These are phyloP conservation scores for Chrysogorgia sp. DNA, from an alignment of 92 coral and sea anemone species.

Conservation along the genomic window DNA sequence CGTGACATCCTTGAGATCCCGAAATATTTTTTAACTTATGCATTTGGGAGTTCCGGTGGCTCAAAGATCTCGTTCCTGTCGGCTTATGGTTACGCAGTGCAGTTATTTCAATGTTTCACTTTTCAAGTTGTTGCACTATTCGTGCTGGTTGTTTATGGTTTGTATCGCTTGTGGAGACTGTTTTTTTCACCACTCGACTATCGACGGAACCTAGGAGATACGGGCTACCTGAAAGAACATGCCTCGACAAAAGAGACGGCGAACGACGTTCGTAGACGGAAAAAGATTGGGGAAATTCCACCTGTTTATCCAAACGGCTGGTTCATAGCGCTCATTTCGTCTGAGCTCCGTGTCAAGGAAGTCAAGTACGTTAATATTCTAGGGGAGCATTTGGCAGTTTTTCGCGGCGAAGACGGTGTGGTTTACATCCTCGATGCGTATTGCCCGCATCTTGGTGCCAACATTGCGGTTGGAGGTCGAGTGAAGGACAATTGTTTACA, in stretches of 20 bases:
- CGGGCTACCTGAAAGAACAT: slow-evolving; percentile 62
- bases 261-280: slow-evolving; percentile 57
- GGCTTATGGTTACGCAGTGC: neutral
- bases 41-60: slow-evolving; percentile 1
- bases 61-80: slow-evolving; percentile 8
- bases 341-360: slow-evolving; percentile 67
- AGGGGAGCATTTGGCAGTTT: slow-evolving; percentile 88
- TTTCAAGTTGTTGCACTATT: slow-evolving; percentile 33
- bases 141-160: slow-evolving; percentile 27
- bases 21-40: slow-evolving; percentile 4
- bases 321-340: slow-evolving; percentile 75
- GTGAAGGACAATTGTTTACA: slow-evolving; percentile 75
- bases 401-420: slow-evolving; percentile 84
- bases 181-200: slow-evolving; percentile 70
- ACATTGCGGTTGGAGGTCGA: slow-evolving; percentile 88
- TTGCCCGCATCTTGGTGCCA: slow-evolving; percentile 98
- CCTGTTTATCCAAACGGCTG: slow-evolving; percentile 96
- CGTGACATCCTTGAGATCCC: slow-evolving; percentile 21
- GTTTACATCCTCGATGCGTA: slow-evolving; percentile 81
- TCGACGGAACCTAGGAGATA: slow-evolving; percentile 66
- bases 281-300: slow-evolving; percentile 74
- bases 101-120: slow-evolving; percentile 35
- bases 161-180: slow-evolving; percentile 63
- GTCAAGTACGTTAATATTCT: slow-evolving; percentile 71
- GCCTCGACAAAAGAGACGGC: slow-evolving; percentile 73